A percentile compares a stretch with the other conserved stretches of the same genome.
Evolutionary conservation across 92 coral and sea anemone genomes (phyloP).

Genomic region (Siderastrea siderea): DNA sequence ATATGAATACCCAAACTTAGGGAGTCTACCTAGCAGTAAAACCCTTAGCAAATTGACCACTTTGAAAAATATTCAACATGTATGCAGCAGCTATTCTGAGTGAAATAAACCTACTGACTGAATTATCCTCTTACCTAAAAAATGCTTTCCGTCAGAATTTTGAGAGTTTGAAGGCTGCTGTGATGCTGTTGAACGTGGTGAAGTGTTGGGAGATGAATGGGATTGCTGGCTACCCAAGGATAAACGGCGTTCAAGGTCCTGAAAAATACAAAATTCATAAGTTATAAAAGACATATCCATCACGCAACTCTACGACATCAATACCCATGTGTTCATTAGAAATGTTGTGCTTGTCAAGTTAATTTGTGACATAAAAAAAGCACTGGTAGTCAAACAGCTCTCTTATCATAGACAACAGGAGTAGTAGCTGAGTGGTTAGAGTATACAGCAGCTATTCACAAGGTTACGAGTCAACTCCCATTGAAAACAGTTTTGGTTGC

Average conservation of each 20-base stretch:
- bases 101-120: not conserved
- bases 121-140: constrained; percentile 75
- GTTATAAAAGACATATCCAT: too few species aligned
- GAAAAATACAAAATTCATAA: not conserved
- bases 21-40: too few species aligned
- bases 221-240: constrained; percentile 17
- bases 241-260: constrained; percentile 37
- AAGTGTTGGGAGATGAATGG: constrained; percentile 16
- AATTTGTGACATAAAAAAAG: too few species aligned
- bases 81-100: not conserved
- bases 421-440: too few species aligned
- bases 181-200: constrained; percentile 30
- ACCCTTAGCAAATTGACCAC: not conserved
- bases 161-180: constrained; percentile 48
- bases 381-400: not conserved
- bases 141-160: constrained; percentile 82
- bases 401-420: not conserved
- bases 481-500: too few species aligned
- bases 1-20: too few species aligned
- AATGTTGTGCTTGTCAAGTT: too few species aligned
- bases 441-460: too few species aligned
- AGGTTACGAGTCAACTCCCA: too few species aligned
- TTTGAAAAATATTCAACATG: not conserved
- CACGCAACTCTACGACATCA: too few species aligned
- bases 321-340: too few species aligned